Base-by-base conservation (phyloP, 2,113 vertebrate genomes). In the Grus americana region DNA sequence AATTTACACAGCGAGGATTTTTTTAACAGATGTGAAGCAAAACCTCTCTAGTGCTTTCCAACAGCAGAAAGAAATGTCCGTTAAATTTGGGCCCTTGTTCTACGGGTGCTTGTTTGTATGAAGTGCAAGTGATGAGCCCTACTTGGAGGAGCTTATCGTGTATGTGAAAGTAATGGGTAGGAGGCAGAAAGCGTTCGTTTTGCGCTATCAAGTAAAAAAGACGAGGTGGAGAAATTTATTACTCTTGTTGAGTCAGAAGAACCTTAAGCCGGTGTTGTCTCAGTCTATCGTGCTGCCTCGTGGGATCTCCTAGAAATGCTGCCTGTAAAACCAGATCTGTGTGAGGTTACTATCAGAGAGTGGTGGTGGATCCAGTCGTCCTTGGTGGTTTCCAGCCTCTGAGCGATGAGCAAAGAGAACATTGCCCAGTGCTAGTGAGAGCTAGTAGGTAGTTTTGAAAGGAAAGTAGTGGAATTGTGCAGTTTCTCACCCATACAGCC, bases 231-330 rank as follows among this genome's bases (percentile, higher is more conserved):
- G 61, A 42, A 32, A 29, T 14, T 21, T 19, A 2, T 5, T 19
- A 2, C 11, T 68, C 23, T 26, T 50, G 21, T 38, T 7, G 4
- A 38, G 38, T 26, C 34, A 29, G 52, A 27, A 67, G n/a, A 17
- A 29, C 42, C 15, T 65, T n/a, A 21, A 65, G 24, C 19, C 27
- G 23, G 5, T 2, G 17, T 47, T 63, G 36, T 58, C 52, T 17
- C 29, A 22, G 38, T 38, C 34, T 20, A 0, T 22, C 38, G 1
- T 17, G 17, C 9, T 2, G 15, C 18, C 34, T 12, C 0, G 5
- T 38, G 22, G 23, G 30, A 29, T 18, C 36, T 65, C 65, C 71
- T 12, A 8, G 63, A 38, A 61, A 12, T 24, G 13, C 19, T 16
- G 8, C 10, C 47, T 10, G 4, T n/a, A 40, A 63, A 27, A 27